phyloP scores from a whole-genome alignment of 2,113 vertebrate species.

The Hippocampus zosterae region DNA sequence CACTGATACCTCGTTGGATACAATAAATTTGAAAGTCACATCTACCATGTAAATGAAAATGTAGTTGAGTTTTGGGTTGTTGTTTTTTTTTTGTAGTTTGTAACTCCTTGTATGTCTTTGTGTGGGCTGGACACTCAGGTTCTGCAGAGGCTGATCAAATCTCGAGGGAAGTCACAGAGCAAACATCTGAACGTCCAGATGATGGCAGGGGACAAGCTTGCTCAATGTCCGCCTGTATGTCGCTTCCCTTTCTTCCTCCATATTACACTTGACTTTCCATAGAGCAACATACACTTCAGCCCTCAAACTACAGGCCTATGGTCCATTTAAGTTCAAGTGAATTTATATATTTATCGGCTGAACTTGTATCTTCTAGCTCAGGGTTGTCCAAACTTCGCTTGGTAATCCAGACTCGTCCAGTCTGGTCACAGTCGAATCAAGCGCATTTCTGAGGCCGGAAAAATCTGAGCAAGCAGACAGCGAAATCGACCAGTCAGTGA shows the following conservation, averaged over 20 bases:
- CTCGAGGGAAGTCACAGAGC: constrained; percentile 93
- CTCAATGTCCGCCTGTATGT: constrained; percentile 91
- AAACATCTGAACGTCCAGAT: constrained; percentile 97
- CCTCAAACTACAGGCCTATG: not conserved
- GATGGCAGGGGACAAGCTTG: constrained; percentile 95
- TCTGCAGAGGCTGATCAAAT: constrained; percentile 90
- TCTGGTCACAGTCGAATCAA: no score
- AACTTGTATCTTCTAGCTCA: no score
- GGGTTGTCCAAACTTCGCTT: no score
- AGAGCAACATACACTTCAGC: not conserved
- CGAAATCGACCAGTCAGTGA: no score
- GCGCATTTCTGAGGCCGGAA: no score
- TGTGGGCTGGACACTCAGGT: constrained; percentile 69
- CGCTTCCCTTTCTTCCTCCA: not conserved
- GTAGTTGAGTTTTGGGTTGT: no score
- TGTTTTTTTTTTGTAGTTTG: no score
- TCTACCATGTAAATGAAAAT: no score
- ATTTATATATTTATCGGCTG: no score
- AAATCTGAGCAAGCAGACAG: no score
- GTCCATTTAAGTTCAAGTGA: no score
- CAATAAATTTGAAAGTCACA: not conserved
- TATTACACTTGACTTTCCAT: not conserved
- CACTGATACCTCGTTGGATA: not conserved
- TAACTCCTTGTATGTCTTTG: not conserved
- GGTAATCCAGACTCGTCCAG: no score